Percentiles rank a stretch among this genome's conserved stretches.
Evolutionary conservation across 37 sponge, comb jelly and placozoan species (phyloP).

Genomic region (Ephydatia muelleri): DNA sequence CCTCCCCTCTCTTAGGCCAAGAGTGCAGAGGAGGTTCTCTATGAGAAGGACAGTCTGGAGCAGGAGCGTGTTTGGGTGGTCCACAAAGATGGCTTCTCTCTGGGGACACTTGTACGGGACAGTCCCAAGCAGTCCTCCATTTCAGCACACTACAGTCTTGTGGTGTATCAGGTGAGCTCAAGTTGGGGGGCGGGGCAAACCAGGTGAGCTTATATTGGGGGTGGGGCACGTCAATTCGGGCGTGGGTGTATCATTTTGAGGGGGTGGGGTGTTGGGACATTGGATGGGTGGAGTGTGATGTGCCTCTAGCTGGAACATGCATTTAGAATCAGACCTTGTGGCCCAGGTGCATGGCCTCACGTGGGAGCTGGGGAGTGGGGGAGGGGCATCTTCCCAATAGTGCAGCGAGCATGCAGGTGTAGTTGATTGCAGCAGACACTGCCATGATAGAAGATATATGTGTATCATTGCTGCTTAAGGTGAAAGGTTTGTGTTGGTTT

Average conservation of each 20-base stretch:
- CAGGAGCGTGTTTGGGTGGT: slow-evolving; percentile 84
- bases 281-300: slow-evolving; percentile 3
- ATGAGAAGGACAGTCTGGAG: slow-evolving; percentile 50
- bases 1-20: slow-evolving; percentile 56
- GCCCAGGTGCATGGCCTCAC: too few relatives aligned
- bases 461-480: not conserved
- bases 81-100: slow-evolving; percentile 81
- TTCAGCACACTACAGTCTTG: slow-evolving; percentile 35
- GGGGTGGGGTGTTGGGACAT: not conserved
- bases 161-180: slow-evolving; percentile 42
- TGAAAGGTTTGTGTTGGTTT: not conserved
- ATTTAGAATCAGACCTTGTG: too few relatives aligned
- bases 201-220: slow-evolving; percentile 13
- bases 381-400: too few relatives aligned
- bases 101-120: slow-evolving; percentile 47
- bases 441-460: too few relatives aligned
- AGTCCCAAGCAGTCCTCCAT: slow-evolving; percentile 6
- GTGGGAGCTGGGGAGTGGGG: too few relatives aligned
- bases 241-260: not conserved
- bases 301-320: too few relatives aligned
- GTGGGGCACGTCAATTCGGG: too few relatives aligned
- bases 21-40: slow-evolving; percentile 56
- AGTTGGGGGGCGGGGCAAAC: not conserved
- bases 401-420: too few relatives aligned
- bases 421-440: too few relatives aligned